Evolutionary conservation across 1,140 invertebrate genomes (phyloP).

Genomic region (Apis laboriosa): DNA sequence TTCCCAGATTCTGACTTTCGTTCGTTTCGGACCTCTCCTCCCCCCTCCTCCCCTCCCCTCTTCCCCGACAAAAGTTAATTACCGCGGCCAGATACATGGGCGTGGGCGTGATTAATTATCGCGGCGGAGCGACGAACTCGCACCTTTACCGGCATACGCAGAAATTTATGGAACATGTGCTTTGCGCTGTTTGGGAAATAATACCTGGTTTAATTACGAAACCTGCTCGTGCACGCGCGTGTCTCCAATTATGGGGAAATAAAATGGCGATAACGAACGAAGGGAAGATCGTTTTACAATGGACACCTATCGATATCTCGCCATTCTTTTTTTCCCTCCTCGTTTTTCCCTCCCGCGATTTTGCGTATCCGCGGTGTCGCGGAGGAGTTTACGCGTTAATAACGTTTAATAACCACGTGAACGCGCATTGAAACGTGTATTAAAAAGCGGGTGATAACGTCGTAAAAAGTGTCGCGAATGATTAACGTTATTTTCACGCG

Average conservation of each 20-base stretch:
- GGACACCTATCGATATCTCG: background rate
- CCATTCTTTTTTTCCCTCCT: background rate
- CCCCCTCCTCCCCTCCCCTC: background rate
- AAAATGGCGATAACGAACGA: slow-evolving; percentile 46
- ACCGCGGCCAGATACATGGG: slow-evolving; percentile 48
- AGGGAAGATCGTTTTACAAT: slow-evolving; percentile 9
- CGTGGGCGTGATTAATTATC: slow-evolving; percentile 55
- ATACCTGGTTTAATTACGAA: slow-evolving; percentile 53
- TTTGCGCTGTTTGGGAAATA: slow-evolving; percentile 45
- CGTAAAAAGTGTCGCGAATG: too few species aligned
- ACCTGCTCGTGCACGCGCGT: background rate
- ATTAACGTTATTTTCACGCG: background rate
- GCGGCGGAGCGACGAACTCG: slow-evolving; percentile 36
- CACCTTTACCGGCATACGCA: slow-evolving; percentile 51
- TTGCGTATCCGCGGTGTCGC: too few species aligned
- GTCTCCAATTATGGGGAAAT: slow-evolving; percentile 43
- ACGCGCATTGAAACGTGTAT: background rate
- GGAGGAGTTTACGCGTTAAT: fast-evolving
- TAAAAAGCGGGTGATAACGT: background rate
- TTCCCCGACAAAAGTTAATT: slow-evolving; percentile 52
- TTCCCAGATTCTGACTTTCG: slow-evolving; percentile 55
- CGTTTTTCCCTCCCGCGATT: background rate
- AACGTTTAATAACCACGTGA: too few species aligned
- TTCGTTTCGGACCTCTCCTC: background rate
- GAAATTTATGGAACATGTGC: slow-evolving; percentile 55